Conservation (phyloP, 2,113 vertebrate genomes). For the Trinectes maculatus region DNA sequence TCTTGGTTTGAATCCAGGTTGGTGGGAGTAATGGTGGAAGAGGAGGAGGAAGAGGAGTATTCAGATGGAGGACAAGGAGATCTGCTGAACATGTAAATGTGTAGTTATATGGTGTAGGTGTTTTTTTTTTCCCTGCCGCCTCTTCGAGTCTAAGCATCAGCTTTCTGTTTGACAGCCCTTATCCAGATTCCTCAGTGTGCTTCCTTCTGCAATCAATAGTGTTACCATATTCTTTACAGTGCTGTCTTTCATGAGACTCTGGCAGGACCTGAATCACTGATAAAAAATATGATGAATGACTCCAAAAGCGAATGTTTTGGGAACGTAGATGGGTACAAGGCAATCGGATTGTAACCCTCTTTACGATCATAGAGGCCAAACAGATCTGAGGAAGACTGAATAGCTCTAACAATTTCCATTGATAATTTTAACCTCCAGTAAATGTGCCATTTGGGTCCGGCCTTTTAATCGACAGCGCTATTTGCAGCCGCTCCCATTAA, state of each 20-base stretch:
- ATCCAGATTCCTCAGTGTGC: slow-evolving; percentile 33
- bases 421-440: slow-evolving; percentile 36
- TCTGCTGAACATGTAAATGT: slow-evolving; percentile 33
- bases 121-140: not conserved
- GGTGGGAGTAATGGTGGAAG: slow-evolving; percentile 11
- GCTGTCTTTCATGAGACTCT: slow-evolving; percentile 15
- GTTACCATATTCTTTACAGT: slow-evolving; percentile 43
- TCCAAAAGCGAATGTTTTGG: not conserved
- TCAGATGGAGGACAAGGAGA: slow-evolving; percentile 25
- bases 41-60: slow-evolving; percentile 14
- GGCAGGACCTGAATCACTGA: not conserved
- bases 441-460: slow-evolving; percentile 42
- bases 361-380: not conserved
- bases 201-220: slow-evolving; percentile 53
- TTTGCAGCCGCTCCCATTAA: slow-evolving; percentile 59
- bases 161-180: slow-evolving; percentile 27
- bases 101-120: slow-evolving; percentile 7
- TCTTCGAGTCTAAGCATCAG: slow-evolving; percentile 22
- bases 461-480: slow-evolving; percentile 39
- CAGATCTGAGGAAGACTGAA: slow-evolving; percentile 3
- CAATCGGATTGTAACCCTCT: slow-evolving; percentile 24
- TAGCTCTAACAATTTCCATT: not conserved
- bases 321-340: not conserved
- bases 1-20: slow-evolving; percentile 35
- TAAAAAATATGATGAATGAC: not conserved